Percentiles rank a stretch among this genome's conserved stretches.
These are phyloP conservation scores for Cheirogaleus medius DNA, from an alignment of 2,113 vertebrate species.

Conservation along the genomic window DNA sequence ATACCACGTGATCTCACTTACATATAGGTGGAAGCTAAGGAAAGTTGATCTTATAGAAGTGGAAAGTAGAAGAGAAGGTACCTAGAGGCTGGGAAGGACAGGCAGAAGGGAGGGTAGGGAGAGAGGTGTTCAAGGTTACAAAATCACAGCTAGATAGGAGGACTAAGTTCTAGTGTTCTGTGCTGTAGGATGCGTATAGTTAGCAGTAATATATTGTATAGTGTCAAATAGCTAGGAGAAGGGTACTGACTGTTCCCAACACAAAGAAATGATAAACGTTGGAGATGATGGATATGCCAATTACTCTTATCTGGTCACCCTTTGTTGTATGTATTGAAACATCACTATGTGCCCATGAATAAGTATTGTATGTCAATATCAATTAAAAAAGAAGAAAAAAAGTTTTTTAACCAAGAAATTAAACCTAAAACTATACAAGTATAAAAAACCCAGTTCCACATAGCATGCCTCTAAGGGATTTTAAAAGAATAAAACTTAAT, in stretches of 20 bases:
- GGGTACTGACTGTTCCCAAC: neutral
- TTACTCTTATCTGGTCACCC: neutral
- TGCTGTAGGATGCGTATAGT: neutral
- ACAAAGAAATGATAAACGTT: neutral
- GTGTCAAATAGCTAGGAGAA: neutral
- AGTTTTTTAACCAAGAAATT: neutral
- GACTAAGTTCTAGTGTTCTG: neutral
- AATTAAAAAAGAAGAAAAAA: neutral
- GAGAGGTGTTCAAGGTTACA: neutral
- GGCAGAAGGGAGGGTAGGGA: neutral
- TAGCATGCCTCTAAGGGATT: neutral
- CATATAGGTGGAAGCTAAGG: neutral
- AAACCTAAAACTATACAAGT: neutral
- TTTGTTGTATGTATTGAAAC: neutral
- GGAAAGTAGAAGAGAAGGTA: neutral
- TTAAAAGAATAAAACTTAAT: neutral
- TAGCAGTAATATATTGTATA: neutral
- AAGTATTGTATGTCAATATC: neutral
- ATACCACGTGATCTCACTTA: neutral
- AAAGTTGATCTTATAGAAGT: neutral
- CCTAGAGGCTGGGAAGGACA: neutral
- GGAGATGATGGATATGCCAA: neutral
- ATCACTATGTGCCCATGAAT: neutral
- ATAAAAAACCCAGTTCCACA: neutral
- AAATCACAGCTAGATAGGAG: neutral